phyloP scores from a whole-genome alignment of 2,888 invertebrate genomes.

The Lasioglossum marginatum region DNA sequence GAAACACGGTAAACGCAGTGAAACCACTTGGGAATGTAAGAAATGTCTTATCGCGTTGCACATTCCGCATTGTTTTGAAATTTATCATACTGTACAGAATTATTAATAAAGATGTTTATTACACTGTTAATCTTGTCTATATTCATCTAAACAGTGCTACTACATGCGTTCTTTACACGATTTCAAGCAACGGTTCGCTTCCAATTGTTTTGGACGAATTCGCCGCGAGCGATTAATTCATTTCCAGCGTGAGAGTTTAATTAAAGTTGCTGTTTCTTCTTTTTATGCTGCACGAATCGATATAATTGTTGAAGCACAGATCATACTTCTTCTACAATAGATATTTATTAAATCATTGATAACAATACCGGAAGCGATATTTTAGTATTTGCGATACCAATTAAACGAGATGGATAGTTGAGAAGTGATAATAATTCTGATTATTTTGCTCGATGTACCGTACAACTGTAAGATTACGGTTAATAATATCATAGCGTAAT shows the following conservation, averaged over 20 bases:
- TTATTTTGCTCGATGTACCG: neutral
- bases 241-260: constrained; percentile 3
- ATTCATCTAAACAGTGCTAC: neutral
- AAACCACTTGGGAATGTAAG: constrained; percentile 35
- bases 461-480: constrained; percentile 4
- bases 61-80: constrained; percentile 35
- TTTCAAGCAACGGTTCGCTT: neutral
- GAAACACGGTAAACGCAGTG: constrained; percentile 32
- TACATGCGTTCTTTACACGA: neutral
- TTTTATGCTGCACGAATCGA: constrained; percentile 38
- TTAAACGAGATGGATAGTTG: neutral
- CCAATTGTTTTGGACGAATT: neutral
- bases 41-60: constrained; percentile 33
- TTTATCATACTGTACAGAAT: constrained; percentile 19
- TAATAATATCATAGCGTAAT: neutral
- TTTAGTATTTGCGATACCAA: neutral
- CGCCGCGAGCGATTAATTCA: neutral
- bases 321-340: neutral
- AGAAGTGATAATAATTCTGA: neutral
- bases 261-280: constrained; percentile 11
- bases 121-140: neutral
- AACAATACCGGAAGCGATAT: neutral
- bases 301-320: constrained; percentile 10
- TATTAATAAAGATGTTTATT: constrained; percentile 17
- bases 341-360: constrained; percentile 9